Percentiles rank a stretch among this genome's conserved stretches.
Conservation (phyloP, 2,888 invertebrate genomes). For the Metacarcinus magister region DNA sequence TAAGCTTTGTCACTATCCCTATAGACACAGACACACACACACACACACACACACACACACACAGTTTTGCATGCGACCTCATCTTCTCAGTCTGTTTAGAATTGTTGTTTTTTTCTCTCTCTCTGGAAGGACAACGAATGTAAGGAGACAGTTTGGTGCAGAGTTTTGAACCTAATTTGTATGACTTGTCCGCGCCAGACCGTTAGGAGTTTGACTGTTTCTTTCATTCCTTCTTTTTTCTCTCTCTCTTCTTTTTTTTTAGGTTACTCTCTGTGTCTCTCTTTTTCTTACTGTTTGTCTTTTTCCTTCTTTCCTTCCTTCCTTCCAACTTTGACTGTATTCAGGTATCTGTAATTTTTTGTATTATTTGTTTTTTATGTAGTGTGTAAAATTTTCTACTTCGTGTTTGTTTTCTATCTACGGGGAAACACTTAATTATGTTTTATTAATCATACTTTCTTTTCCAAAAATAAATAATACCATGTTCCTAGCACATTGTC, state of each 20-base stretch:
- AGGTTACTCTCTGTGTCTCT: background rate
- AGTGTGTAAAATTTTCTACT: no score
- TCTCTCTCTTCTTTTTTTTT: background rate
- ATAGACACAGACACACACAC: background rate
- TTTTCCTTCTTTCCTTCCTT: no score
- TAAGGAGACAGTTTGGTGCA: background rate
- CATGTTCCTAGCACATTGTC: background rate
- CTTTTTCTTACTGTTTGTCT: no score
- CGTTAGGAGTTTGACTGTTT: background rate
- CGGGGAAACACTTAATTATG: background rate
- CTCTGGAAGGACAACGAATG: background rate
- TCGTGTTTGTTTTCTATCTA: background rate
- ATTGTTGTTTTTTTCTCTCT: background rate
- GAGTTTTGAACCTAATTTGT: background rate
- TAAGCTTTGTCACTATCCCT: no score
- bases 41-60: slow-evolving; percentile 2
- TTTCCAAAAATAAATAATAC: background rate
- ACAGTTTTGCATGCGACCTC: background rate
- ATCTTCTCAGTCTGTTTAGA: background rate
- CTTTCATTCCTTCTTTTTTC: background rate
- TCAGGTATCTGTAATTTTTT: no score
- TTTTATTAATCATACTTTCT: background rate
- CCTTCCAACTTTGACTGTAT: no score
- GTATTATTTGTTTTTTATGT: no score
- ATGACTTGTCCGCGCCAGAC: background rate